Evolutionary conservation across 2,113 vertebrate species (phyloP).

Genomic region (Alaudala cheleensis): DNA sequence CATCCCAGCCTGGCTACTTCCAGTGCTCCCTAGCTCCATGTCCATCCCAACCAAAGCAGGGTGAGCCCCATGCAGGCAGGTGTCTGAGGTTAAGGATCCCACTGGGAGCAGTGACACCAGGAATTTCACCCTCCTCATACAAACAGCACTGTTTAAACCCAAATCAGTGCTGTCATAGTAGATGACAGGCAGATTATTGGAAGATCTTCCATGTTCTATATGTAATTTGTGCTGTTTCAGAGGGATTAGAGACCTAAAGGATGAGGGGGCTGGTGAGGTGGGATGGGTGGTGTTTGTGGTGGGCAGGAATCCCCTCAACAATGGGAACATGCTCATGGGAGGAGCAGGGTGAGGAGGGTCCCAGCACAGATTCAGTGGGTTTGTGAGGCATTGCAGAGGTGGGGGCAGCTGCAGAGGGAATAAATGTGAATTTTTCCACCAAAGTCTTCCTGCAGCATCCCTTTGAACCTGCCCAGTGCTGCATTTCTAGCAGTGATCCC

Average conservation of each 20-base stretch:
- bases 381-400: not conserved
- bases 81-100: not conserved
- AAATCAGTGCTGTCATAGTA: not conserved
- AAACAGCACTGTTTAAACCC: not conserved
- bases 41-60: not conserved
- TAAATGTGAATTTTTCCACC: not conserved
- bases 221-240: not conserved
- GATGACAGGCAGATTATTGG: not conserved
- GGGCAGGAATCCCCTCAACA: not conserved
- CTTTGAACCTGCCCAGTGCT: not conserved
- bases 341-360: not conserved
- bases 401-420: not conserved
- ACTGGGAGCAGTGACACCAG: not conserved
- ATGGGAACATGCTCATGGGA: accelerated
- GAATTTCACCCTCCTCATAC: not conserved
- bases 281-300: not conserved
- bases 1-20: not conserved
- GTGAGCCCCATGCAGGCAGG: not conserved
- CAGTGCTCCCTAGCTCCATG: not conserved
- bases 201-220: not conserved
- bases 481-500: not conserved
- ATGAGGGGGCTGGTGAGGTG: not conserved
- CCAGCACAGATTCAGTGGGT: not conserved
- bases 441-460: not conserved
- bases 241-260: not conserved